A percentile compares a stretch with the other conserved stretches of the same genome.
phyloP scores from a whole-genome alignment of 2,113 vertebrate genomes.

The Vanacampus margaritifer region DNA sequence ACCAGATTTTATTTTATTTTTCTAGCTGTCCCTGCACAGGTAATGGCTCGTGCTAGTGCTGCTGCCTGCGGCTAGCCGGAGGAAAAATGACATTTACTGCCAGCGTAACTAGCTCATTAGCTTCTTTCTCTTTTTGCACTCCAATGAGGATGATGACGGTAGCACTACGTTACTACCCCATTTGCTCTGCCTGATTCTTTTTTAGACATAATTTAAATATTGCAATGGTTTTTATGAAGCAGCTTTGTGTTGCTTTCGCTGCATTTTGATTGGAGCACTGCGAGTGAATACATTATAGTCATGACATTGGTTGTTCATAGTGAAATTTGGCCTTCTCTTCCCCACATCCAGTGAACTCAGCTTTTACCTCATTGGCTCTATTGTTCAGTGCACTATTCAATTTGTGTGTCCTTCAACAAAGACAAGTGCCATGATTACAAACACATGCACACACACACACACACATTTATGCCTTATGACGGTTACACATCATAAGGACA shows the following conservation, averaged over 20 bases:
- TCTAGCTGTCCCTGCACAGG: constrained; percentile 40
- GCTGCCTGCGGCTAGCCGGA: constrained; percentile 54
- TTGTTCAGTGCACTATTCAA: constrained; percentile 53
- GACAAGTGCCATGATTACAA: constrained; percentile 11
- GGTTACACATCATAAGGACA: neutral
- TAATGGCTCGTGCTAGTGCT: constrained; percentile 57
- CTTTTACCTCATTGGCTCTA: constrained; percentile 58
- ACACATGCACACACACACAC: constrained; percentile 13
- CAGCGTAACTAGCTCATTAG: constrained; percentile 71
- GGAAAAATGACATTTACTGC: constrained; percentile 69
- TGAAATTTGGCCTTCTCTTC: constrained; percentile 20
- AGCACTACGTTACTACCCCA: constrained; percentile 26
- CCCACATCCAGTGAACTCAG: constrained; percentile 34
- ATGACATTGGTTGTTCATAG: constrained; percentile 22
- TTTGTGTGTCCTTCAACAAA: constrained; percentile 21
- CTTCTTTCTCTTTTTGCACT: constrained; percentile 40
- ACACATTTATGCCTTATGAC: neutral
- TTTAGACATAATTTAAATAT: constrained; percentile 21
- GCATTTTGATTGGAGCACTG: constrained; percentile 5
- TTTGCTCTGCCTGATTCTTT: constrained; percentile 33
- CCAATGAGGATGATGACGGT: constrained; percentile 40
- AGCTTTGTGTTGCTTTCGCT: constrained; percentile 36
- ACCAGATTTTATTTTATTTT: constrained; percentile 26
- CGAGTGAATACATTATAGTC: neutral
- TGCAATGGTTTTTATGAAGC: constrained; percentile 41